phyloP scores from a whole-genome alignment of 2,888 invertebrate species.

The Chymomyza fuscimana region DNA sequence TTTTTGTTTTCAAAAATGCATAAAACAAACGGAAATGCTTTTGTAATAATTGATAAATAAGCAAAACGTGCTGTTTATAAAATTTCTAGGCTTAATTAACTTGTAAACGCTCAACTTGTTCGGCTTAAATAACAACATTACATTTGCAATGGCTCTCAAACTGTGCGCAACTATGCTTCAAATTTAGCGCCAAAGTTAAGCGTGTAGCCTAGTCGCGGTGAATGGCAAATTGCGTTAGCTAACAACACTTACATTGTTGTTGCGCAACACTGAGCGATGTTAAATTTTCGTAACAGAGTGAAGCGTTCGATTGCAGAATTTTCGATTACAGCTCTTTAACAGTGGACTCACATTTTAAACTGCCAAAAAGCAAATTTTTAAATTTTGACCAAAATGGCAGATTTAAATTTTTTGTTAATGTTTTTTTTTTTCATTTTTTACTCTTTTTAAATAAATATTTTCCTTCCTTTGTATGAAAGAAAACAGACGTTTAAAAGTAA shows the following conservation, averaged over 20 bases:
- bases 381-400: too few relatives aligned
- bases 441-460: too few relatives aligned
- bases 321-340: background rate
- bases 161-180: background rate
- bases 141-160: background rate
- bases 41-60: background rate
- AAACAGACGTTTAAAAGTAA: too few relatives aligned
- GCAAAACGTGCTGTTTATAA: background rate
- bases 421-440: too few relatives aligned
- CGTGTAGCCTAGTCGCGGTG: background rate
- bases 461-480: too few relatives aligned
- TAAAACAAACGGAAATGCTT: background rate
- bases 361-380: too few relatives aligned
- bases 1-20: constrained; percentile 40
- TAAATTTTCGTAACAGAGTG: background rate
- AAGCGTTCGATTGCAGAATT: background rate
- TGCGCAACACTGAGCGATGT: background rate
- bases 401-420: too few relatives aligned
- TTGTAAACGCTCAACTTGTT: background rate
- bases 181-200: background rate
- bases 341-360: background rate
- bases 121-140: background rate
- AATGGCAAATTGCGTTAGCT: background rate
- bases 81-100: background rate
- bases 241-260: background rate